Evolutionary conservation across 1,140 invertebrate genomes (phyloP), one percentile per base, ranked within the genome.

Genomic region (Olivierus martensii): DNA sequence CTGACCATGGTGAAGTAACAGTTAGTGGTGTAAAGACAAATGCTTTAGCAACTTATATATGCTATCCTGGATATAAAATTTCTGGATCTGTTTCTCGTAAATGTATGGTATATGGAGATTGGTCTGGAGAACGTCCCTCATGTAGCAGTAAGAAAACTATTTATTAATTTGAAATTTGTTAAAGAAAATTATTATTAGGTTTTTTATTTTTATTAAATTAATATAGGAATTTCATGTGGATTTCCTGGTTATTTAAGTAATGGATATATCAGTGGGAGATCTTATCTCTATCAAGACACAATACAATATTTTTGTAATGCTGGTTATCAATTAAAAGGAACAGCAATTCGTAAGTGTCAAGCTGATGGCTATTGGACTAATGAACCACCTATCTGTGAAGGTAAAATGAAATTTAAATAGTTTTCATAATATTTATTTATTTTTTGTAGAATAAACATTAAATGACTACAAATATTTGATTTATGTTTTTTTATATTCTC

Each of bases 211-310:
- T 9, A 22, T 12, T 46, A n/a, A 28, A 46, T 15, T 59, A 52
- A 57, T 63, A 17, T 48, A 73, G 70, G 66, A 55, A 63, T 73
- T 7, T 71, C 67, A 28, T 81, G 79, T 62, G 73, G 74, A 1
- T 73, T 70, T 58, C 79, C 79, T 1, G 75, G 73, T n/a, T 71
- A 69, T 53, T 66, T 80, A 19, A 62, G 62, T 4, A 73, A 78
- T 60, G 79, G 76, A 9, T 65, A 64, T 38, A 61, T 77, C 14
- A 62, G 66, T 17, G 78, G 78, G 7, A 67, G 57, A 21, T 68
- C 66, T 0, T 79, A 73, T 59, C 69, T 59, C 18, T 81, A 70
- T 55, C 68, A 70, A 9, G 75, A 76, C 56, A 68, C 66, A 15
- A 43, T 58, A 4, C 51, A 53, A 37, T 58, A 58, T 41, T 44